Evolutionary conservation across 1,140 invertebrate genomes (phyloP).

Genomic region (Calliphora vicina): DNA sequence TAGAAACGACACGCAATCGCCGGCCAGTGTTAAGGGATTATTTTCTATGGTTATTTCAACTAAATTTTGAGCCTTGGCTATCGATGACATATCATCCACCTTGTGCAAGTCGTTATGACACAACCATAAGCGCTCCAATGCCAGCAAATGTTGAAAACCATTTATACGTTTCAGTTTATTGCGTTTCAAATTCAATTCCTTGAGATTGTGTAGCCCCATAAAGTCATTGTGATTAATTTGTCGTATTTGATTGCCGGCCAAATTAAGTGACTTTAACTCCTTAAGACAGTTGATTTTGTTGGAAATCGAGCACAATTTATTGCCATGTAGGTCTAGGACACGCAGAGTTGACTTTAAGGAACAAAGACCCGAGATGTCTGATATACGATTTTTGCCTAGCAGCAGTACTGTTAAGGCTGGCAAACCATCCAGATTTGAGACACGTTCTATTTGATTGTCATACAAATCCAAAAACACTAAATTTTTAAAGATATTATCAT

Average conservation of each 20-base stretch:
- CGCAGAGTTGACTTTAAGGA: conserved; percentile 51
- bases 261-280: conserved; percentile 87
- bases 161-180: conserved; percentile 82
- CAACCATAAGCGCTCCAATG: conserved; percentile 60
- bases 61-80: conserved; percentile 76
- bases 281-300: conserved; percentile 68
- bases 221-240: conserved; percentile 77
- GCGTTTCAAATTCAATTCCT: conserved; percentile 86
- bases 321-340: conserved; percentile 91
- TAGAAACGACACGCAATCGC: conserved; percentile 80
- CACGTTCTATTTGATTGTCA: conserved; percentile 90
- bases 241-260: conserved; percentile 88
- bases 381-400: conserved; percentile 86
- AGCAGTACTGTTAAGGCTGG: conserved; percentile 83
- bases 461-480: conserved; percentile 93
- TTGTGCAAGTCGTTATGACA: conserved; percentile 66
- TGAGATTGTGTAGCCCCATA: conserved; percentile 76
- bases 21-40: conserved; percentile 79
- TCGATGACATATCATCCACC: conserved; percentile 81
- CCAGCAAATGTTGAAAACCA: conserved; percentile 77
- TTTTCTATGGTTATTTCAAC: conserved; percentile 86
- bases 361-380: conserved; percentile 61
- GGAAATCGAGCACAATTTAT: conserved; percentile 74
- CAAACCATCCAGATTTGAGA: conserved; percentile 77
- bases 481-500: conserved; percentile 70